Evolutionary conservation across 2,888 invertebrate species (phyloP).

Genomic region (Nycteola revayana): DNA sequence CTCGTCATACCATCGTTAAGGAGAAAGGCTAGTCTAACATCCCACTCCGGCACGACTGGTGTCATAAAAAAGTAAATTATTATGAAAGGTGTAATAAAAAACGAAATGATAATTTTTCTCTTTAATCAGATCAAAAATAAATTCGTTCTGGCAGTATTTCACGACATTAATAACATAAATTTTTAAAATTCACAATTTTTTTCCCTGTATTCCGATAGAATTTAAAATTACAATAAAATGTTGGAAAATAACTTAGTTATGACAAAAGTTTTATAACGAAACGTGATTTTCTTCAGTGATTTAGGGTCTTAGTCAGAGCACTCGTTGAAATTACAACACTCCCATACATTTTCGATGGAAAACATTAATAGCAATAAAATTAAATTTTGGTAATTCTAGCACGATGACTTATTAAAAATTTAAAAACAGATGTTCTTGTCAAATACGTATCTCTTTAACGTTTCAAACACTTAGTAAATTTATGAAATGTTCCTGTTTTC

Average conservation of each 20-base stretch:
- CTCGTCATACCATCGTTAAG: too few species aligned
- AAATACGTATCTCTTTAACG: too few species aligned
- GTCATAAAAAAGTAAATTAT: neutral
- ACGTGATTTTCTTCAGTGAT: too few species aligned
- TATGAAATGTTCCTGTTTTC: neutral
- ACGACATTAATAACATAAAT: too few species aligned
- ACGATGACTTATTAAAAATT: neutral
- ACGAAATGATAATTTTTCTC: conserved; percentile 12
- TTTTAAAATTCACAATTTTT: too few species aligned
- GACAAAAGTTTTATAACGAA: too few species aligned
- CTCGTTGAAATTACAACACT: too few species aligned
- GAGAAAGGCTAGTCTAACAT: too few species aligned
- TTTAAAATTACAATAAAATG: neutral
- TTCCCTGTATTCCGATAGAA: conserved; percentile 24
- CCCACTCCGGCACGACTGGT: too few species aligned
- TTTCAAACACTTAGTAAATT: too few species aligned
- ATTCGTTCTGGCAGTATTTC: conserved; percentile 50
- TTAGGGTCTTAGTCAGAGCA: too few species aligned
- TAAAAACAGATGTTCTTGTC: neutral
- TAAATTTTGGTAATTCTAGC: neutral
- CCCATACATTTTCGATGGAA: too few species aligned
- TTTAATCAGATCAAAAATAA: conserved; percentile 40
- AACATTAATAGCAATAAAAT: neutral
- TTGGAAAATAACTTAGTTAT: neutral
- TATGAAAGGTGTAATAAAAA: conserved; percentile 6